These are phyloP conservation scores for Mythimna albipuncta DNA, from an alignment of 2,888 invertebrate species.

Conservation along the genomic window DNA sequence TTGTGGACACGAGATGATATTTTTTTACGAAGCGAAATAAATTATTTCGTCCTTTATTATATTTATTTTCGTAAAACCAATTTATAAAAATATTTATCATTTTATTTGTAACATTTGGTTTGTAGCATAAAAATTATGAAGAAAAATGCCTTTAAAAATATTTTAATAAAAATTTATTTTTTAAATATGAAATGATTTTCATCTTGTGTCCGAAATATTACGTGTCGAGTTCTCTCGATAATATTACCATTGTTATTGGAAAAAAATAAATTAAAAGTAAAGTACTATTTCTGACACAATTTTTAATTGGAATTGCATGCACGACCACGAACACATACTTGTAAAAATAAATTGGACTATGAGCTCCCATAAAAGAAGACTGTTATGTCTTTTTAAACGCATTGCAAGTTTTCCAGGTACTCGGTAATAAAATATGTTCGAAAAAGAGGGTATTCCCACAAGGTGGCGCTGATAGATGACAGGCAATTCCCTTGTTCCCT, in stretches of 20 bases:
- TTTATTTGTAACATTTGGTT: no score
- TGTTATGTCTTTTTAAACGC: slow-evolving; percentile 4
- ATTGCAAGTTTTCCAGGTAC: slow-evolving; percentile 16
- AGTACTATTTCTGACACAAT: slow-evolving; percentile 1
- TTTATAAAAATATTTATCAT: no score
- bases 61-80: no score
- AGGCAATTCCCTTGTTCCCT: slow-evolving; percentile 57
- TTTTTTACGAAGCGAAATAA: no score
- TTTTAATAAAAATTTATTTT: no score
- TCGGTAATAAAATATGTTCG: slow-evolving; percentile 10
- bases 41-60: no score
- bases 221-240: background rate
- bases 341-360: background rate
- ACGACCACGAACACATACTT: background rate
- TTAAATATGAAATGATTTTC: no score
- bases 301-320: background rate
- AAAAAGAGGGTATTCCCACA: slow-evolving; percentile 33
- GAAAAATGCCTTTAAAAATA: no score
- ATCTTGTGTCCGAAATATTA: no score
- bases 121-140: no score
- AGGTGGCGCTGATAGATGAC: slow-evolving; percentile 60
- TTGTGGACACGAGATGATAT: no score
- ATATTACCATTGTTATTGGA: slow-evolving; percentile 1
- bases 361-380: background rate
- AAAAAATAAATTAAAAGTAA: background rate